phyloP scores from a whole-genome alignment of 2,113 vertebrate species.

The Plectropomus leopardus region DNA sequence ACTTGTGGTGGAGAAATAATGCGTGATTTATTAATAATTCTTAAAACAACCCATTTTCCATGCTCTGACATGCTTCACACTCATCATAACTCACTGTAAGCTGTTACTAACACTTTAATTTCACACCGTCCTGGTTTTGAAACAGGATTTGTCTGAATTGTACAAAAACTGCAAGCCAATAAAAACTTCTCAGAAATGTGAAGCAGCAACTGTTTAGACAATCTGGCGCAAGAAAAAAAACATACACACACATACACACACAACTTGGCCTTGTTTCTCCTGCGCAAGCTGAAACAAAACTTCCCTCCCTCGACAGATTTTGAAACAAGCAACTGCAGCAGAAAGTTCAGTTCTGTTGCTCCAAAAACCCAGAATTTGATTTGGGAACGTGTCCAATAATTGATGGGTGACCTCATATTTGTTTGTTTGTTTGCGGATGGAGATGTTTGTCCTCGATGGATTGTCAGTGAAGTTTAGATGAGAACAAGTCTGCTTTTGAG shows the following conservation, averaged over 20 bases:
- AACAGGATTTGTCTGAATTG: conserved; percentile 9
- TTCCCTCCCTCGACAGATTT: conserved; percentile 1
- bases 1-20: no score
- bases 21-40: background rate
- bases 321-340: background rate
- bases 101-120: background rate
- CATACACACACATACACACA: no score
- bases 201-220: conserved; percentile 38
- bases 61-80: background rate
- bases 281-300: conserved; percentile 23
- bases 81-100: background rate
- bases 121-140: conserved; percentile 16
- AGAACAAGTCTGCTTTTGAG: background rate
- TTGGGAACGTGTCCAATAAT: conserved; percentile 7
- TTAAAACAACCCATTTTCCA: background rate
- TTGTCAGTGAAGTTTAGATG: background rate
- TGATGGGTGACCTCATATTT: background rate
- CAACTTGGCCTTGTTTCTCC: conserved; percentile 21
- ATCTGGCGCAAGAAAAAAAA: conserved; percentile 9
- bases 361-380: background rate
- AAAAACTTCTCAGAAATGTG: background rate
- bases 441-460: background rate
- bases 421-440: background rate
- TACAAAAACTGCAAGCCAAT: background rate
- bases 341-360: background rate